phyloP scores from a whole-genome alignment of 2,888 invertebrate species.

The Rhogogaster chlorosoma region DNA sequence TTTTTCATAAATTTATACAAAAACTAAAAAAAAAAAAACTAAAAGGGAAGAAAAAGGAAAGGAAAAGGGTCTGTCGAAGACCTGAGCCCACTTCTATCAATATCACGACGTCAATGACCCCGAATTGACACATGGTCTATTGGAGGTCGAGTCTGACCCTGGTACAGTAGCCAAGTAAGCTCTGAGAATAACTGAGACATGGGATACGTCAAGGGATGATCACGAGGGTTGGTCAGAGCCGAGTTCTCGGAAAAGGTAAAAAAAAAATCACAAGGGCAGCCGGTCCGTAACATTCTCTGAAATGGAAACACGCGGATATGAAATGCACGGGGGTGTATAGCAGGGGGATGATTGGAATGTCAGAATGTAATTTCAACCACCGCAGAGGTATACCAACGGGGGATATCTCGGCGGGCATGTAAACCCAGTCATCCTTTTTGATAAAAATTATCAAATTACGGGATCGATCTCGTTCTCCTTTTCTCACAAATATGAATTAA shows the following conservation, averaged over 20 bases:
- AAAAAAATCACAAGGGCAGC: background rate
- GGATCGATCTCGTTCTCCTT: background rate
- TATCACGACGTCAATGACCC: background rate
- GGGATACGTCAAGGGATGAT: background rate
- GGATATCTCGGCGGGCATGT: background rate
- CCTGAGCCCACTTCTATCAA: background rate
- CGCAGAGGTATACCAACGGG: background rate
- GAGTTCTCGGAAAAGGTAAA: background rate
- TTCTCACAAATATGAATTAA: background rate
- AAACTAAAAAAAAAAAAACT: background rate
- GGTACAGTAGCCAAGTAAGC: background rate
- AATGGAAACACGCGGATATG: background rate
- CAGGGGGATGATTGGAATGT: background rate
- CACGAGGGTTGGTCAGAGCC: background rate
- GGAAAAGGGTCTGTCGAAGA: background rate
- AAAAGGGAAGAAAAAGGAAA: background rate
- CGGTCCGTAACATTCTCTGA: background rate
- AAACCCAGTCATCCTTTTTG: background rate
- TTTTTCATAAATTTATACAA: background rate
- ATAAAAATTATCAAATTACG: background rate
- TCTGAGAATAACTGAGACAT: background rate
- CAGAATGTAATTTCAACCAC: background rate
- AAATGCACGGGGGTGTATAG: background rate
- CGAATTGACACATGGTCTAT: background rate
- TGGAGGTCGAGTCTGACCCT: background rate